Conservation (phyloP, 1,140 invertebrate genomes). For the Ctenoplectra terminalis region DNA sequence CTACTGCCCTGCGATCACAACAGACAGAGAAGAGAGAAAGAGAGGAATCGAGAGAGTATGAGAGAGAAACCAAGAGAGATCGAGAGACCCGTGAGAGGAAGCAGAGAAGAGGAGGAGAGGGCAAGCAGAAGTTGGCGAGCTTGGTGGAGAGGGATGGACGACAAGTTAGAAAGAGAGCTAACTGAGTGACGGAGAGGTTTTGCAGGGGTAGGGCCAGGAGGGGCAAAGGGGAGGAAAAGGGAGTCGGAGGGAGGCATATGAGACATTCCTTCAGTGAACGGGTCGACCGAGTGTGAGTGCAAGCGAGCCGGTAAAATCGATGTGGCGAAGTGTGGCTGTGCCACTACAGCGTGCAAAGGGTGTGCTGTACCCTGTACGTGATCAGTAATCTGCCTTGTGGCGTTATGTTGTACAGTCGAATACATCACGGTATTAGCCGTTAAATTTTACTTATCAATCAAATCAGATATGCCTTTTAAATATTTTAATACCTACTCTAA, state of each 20-base stretch:
- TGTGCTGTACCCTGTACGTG: constrained; percentile 56
- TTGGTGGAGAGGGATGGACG: constrained; percentile 58
- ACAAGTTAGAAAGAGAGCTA: constrained; percentile 61
- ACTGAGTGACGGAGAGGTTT: constrained; percentile 61
- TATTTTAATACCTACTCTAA: neutral
- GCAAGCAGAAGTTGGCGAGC: constrained; percentile 56
- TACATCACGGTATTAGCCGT: constrained; percentile 3
- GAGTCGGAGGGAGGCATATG: constrained; percentile 69
- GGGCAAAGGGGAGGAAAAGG: constrained; percentile 53
- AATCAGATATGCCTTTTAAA: neutral
- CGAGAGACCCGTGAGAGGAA: constrained; percentile 41
- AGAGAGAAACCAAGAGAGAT: constrained; percentile 41
- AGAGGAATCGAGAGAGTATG: constrained; percentile 29
- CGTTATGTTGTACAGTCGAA: constrained; percentile 49
- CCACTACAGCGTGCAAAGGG: constrained; percentile 68
- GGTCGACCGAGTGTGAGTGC: constrained; percentile 72
- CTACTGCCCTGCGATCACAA: constrained; percentile 68
- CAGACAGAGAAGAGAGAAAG: constrained; percentile 59
- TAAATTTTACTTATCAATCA: neutral
- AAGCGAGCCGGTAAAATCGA: constrained; percentile 80
- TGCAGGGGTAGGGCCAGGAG: constrained; percentile 45
- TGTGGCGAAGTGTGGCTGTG: constrained; percentile 78
- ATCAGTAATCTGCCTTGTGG: constrained; percentile 55
- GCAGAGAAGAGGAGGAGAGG: constrained; percentile 35
- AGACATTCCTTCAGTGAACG: constrained; percentile 77